Conservation (phyloP, 2,113 vertebrate species). For the Amazona guildingii region DNA sequence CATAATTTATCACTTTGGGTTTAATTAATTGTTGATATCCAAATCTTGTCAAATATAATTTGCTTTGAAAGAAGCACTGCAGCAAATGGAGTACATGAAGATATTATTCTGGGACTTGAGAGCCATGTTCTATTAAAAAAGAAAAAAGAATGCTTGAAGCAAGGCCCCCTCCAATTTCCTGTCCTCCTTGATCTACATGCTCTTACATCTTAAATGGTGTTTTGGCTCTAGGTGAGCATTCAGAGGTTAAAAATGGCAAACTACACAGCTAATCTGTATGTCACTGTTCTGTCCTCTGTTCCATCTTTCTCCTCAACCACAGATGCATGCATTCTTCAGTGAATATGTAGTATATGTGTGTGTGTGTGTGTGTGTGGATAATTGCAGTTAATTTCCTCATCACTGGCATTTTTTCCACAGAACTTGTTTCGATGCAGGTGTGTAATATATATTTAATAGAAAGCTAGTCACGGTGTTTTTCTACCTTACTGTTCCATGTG, state of each 20-base stretch:
- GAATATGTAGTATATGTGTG: background rate
- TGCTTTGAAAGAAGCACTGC: background rate
- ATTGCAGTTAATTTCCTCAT: background rate
- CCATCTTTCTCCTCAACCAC: background rate
- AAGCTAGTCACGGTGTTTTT: background rate
- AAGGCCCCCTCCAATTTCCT: background rate
- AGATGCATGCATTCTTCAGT: background rate
- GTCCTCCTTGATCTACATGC: background rate
- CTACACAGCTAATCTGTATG: background rate
- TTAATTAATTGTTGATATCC: slow-evolving; percentile 56
- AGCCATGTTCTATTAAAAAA: background rate
- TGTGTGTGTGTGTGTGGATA: background rate
- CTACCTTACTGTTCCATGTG: background rate
- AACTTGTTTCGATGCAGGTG: background rate
- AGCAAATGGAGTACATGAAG: slow-evolving; percentile 1
- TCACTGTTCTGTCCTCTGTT: background rate
- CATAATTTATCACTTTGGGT: slow-evolving; percentile 10
- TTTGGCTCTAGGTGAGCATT: background rate
- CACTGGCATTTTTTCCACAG: background rate
- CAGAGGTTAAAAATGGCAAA: background rate
- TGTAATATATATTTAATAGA: background rate
- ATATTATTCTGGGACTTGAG: background rate
- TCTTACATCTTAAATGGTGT: background rate
- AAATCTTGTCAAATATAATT: slow-evolving; percentile 47
- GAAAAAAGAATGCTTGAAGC: background rate